Evolutionary conservation across 2,888 invertebrate species (phyloP).

Genomic region (Axea sp.): DNA sequence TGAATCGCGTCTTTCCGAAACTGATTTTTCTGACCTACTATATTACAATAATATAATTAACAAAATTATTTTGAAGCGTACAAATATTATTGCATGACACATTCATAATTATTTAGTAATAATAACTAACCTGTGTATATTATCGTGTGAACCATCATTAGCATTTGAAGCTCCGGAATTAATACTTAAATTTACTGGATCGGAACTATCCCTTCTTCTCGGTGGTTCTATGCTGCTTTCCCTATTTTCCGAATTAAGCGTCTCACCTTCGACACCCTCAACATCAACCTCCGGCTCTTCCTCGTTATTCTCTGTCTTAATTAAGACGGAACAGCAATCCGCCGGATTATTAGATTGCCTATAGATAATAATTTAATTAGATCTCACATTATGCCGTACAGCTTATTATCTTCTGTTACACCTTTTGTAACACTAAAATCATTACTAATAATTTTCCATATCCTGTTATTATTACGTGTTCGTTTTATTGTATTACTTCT

Average conservation of each 20-base stretch:
- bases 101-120: too few species aligned
- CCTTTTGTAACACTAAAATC: too few species aligned
- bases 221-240: conserved; percentile 80
- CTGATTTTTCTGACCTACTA: conserved; percentile 74
- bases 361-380: conserved; percentile 46
- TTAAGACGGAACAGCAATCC: conserved; percentile 77
- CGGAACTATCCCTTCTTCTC: conserved; percentile 87
- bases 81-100: too few species aligned
- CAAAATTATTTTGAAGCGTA: background rate
- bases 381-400: conserved; percentile 1
- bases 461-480: too few species aligned
- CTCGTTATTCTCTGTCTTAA: conserved; percentile 78
- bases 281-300: conserved; percentile 77
- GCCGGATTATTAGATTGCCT: conserved; percentile 78
- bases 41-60: background rate
- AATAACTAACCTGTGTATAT: conserved; percentile 71
- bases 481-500: background rate
- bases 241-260: conserved; percentile 73
- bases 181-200: conserved; percentile 88
- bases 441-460: too few species aligned
- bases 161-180: conserved; percentile 77
- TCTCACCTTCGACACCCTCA: conserved; percentile 80
- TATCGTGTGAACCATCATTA: conserved; percentile 76
- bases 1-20: conserved; percentile 75
- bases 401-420: too few species aligned